phyloP scores from a whole-genome alignment of 2,888 invertebrate genomes.

The Catocala fraxini region DNA sequence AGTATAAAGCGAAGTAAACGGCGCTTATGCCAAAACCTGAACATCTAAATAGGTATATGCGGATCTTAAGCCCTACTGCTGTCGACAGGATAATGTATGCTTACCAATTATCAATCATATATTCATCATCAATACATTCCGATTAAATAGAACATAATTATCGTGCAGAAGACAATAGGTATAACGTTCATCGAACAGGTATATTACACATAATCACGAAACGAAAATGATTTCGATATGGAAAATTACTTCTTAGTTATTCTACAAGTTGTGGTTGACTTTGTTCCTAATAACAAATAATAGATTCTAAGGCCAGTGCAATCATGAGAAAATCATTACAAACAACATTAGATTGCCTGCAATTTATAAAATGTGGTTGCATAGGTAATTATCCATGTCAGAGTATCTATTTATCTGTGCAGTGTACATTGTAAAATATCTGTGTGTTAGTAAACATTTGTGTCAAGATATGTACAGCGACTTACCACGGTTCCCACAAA shows the following conservation, averaged over 20 bases:
- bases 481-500: slow-evolving; percentile 23
- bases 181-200: slow-evolving; percentile 16
- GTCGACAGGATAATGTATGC: too few relatives aligned
- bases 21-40: too few relatives aligned
- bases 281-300: slow-evolving; percentile 68
- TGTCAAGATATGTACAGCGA: slow-evolving; percentile 24
- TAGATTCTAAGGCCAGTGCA: slow-evolving; percentile 59
- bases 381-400: slow-evolving; percentile 52
- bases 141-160: slow-evolving; percentile 31
- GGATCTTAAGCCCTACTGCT: too few relatives aligned
- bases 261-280: slow-evolving; percentile 55
- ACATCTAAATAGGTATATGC: too few relatives aligned
- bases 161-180: slow-evolving; percentile 36
- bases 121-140: slow-evolving; percentile 4
- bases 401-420: slow-evolving; percentile 38
- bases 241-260: slow-evolving; percentile 57
- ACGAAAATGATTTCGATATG: slow-evolving; percentile 55
- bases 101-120: neutral
- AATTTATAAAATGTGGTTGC: slow-evolving; percentile 62
- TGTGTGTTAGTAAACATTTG: slow-evolving; percentile 31
- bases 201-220: slow-evolving; percentile 55
- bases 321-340: slow-evolving; percentile 69
- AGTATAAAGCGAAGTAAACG: too few relatives aligned
- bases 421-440: slow-evolving; percentile 30
- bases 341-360: slow-evolving; percentile 64